Percentiles rank a stretch among this genome's conserved stretches.
Conservation (phyloP, 2,113 vertebrate species). For the Nipponia nippon region DNA sequence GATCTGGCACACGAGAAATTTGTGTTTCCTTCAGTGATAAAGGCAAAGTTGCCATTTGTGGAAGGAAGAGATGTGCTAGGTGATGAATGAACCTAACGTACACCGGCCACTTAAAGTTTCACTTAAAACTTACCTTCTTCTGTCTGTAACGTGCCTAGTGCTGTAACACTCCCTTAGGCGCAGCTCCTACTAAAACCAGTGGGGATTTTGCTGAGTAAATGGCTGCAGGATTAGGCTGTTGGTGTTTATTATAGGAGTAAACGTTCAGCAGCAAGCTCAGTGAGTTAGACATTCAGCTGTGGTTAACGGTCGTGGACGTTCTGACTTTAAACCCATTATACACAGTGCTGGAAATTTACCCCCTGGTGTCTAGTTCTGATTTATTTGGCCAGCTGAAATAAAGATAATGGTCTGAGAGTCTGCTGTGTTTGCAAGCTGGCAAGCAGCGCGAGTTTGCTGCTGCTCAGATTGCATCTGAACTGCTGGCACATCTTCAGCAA, state of each 20-base stretch:
- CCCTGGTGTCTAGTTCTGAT: background rate
- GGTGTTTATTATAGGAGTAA: background rate
- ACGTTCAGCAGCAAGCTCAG: background rate
- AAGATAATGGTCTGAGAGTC: background rate
- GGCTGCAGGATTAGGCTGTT: background rate
- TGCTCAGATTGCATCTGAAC: background rate
- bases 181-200: background rate
- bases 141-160: background rate
- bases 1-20: background rate
- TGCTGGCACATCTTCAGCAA: constrained; percentile 1
- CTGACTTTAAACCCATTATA: background rate
- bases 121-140: background rate
- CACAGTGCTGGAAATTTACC: background rate
- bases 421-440: constrained; percentile 13
- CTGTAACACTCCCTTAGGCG: background rate
- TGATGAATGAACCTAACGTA: background rate
- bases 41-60: background rate
- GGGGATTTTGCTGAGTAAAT: background rate
- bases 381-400: constrained; percentile 42
- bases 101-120: background rate
- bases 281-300: background rate
- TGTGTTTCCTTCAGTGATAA: background rate
- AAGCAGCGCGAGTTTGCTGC: background rate
- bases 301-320: background rate
- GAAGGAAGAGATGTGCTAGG: background rate